Evolutionary conservation across 1,140 invertebrate genomes (phyloP), one percentile per base, ranked within the genome.

Genomic region (Drosophila malerkotliana): DNA sequence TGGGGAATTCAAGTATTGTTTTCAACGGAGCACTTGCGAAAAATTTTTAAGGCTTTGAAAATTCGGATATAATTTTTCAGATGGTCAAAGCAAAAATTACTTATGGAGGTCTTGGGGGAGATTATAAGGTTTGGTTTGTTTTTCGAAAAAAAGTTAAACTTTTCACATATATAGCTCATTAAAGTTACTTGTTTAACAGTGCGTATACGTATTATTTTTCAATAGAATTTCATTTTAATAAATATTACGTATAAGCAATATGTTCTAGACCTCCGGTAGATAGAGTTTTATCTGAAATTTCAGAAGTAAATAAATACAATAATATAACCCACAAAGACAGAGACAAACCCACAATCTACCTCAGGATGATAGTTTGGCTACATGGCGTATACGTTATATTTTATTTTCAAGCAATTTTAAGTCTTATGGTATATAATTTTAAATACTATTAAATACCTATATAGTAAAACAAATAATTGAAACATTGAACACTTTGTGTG

Each of bases 361-460:
- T 37, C 1, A 24, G 21, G 15, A 18, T 58, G 4, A 34, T 45
- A 21, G 8, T 8, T 10, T 39, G 18, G 7, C 30, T 2, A 10
- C 63, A 14, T 8, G 48, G 63, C 63, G 63, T 26, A 66, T 66
- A 45, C 39, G 58, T 30, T 39, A 62, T 51, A 41, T 66, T 41
- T 49, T 44, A 8, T 28, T 37, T 18, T 14, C 24, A 7, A 4
- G 7, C n/a, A 8, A 15, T n/a, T 57, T 26, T 5, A 32, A 2
- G 21, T 21, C 10, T 32, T 32, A 2, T 3, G 2, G 9, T 32
- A 21, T 45, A 15, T 57, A 15, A 24, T 21, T n/a, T 30, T 9
- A 9, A n/a, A 32, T 4, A 28, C 14, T 14, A 41, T 41, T 7
- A n/a, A 8, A 41, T 41, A 10, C 8, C 39, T 2, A 41, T 14